Percentiles rank a stretch among this genome's conserved stretches.
Evolutionary conservation across 1,140 invertebrate species (phyloP).

Genomic region (Bombus vancouverensis): DNA sequence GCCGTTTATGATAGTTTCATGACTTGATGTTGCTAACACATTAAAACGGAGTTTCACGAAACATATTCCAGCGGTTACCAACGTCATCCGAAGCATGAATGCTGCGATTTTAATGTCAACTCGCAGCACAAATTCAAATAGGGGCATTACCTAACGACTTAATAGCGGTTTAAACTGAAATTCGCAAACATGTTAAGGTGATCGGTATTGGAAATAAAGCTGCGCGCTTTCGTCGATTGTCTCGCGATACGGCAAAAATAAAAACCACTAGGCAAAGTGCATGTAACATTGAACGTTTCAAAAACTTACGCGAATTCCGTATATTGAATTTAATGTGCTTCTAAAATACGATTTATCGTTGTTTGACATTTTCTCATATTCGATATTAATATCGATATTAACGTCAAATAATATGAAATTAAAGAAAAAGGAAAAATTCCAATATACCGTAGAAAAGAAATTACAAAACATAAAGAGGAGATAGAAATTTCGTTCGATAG

Average conservation of each 20-base stretch:
- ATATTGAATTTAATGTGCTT: no score
- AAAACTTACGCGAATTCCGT: background rate
- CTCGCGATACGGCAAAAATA: background rate
- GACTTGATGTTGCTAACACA: background rate
- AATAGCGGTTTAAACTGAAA: background rate
- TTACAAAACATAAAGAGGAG: background rate
- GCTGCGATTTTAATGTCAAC: background rate
- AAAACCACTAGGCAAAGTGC: no score
- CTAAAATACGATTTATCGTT: no score
- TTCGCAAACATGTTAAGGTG: background rate
- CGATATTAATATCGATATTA: no score
- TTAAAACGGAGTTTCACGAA: background rate
- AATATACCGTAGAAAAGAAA: background rate
- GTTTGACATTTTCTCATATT: no score
- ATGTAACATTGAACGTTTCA: background rate
- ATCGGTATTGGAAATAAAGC: background rate
- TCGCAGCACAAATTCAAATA: slow-evolving; percentile 33
- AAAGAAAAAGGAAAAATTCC: no score
- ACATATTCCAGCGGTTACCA: background rate
- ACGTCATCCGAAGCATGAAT: background rate
- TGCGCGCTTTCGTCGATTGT: background rate
- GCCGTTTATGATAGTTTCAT: background rate
- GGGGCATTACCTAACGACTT: background rate
- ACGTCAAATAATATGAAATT: no score
- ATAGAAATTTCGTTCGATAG: background rate